These are phyloP conservation scores for Mus minutoides DNA, from an alignment of 2,797 vertebrate genomes.

Conservation along the genomic window DNA sequence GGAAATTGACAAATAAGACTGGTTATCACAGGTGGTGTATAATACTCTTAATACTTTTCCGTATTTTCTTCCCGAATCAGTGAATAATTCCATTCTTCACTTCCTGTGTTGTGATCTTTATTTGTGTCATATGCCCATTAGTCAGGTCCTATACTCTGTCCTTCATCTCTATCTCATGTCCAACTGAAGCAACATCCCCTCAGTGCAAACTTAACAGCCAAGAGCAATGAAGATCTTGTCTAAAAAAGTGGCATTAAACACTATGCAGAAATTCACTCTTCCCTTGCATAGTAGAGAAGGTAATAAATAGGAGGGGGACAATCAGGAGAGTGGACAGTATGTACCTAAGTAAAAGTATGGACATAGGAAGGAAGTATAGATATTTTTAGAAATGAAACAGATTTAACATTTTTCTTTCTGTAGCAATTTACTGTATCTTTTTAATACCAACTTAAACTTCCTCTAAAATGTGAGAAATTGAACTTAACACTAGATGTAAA, in stretches of 20 bases:
- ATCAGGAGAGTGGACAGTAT: neutral
- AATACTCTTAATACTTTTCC: neutral
- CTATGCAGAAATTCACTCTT: neutral
- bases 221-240: neutral
- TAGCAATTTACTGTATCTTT: constrained; percentile 18
- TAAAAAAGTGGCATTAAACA: neutral
- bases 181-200: neutral
- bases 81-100: neutral
- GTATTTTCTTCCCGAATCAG: neutral
- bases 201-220: neutral
- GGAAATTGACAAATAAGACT: neutral
- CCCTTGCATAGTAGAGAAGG: neutral
- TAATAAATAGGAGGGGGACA: neutral
- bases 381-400: constrained; percentile 54
- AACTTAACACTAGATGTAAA: constrained; percentile 15
- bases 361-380: neutral
- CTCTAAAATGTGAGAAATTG: neutral
- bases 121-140: neutral
- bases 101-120: neutral
- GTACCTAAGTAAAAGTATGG: neutral
- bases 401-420: constrained; percentile 13
- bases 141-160: neutral
- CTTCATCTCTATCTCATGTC: no score
- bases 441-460: constrained; percentile 22
- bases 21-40: neutral